phyloP scores from a whole-genome alignment of 2,797 vertebrate species.

The Ceryle rudis region DNA sequence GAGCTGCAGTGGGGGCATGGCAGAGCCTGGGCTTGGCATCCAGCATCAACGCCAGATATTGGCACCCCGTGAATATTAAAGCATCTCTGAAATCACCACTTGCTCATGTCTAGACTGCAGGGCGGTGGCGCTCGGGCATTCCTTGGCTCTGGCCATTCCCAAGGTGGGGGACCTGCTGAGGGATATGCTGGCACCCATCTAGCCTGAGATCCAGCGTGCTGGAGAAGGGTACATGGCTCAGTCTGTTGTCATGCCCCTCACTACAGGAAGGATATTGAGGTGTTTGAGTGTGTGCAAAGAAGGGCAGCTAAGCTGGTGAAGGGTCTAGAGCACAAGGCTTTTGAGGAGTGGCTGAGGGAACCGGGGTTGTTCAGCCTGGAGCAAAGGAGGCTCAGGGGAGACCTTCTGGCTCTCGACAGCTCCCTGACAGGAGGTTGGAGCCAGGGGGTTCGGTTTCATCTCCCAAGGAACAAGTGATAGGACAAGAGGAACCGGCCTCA shows the following conservation, averaged over 20 bases:
- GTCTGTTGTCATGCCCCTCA: not conserved
- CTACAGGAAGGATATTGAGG: too few species aligned
- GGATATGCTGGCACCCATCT: rapidly evolving
- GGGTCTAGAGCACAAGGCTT: too few species aligned
- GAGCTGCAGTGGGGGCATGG: rapidly evolving
- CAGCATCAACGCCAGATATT: rapidly evolving
- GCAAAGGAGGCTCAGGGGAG: too few species aligned
- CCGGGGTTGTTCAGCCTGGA: too few species aligned
- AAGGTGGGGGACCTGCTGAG: not conserved
- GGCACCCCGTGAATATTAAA: not conserved
- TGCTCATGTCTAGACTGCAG: not conserved
- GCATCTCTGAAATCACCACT: not conserved
- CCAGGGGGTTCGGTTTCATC: too few species aligned
- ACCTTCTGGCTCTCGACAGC: too few species aligned
- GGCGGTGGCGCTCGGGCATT: rapidly evolving
- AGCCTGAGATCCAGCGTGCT: not conserved
- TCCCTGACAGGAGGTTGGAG: too few species aligned
- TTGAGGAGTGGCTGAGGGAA: too few species aligned
- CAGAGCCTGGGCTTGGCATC: not conserved
- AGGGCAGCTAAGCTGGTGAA: too few species aligned
- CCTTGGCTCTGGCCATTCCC: not conserved
- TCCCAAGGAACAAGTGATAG: too few species aligned
- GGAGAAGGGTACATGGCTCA: rapidly evolving
- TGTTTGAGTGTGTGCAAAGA: too few species aligned
- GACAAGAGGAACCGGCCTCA: too few species aligned